These are phyloP conservation scores for Therioaphis trifolii DNA, from an alignment of 2,888 invertebrate genomes.

Conservation along the genomic window DNA sequence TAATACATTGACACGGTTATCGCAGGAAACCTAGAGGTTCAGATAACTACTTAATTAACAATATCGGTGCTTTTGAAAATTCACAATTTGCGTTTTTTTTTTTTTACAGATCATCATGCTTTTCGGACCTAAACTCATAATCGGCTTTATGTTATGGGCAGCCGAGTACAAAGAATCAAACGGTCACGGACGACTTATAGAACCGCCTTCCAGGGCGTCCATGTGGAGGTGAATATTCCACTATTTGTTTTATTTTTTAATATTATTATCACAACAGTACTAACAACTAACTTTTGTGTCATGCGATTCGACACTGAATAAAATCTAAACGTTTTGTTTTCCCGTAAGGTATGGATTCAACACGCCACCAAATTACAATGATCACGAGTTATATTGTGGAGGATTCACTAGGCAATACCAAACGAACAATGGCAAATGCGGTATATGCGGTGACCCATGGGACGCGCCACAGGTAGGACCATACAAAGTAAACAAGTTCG, in stretches of 20 bases:
- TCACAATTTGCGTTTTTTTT: not conserved
- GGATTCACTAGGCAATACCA: conserved; percentile 87
- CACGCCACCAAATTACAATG: conserved; percentile 89
- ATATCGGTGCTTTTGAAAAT: too few species aligned
- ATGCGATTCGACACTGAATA: too few species aligned
- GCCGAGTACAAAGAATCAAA: conserved; percentile 68
- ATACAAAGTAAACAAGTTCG: too few species aligned
- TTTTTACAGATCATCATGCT: conserved; percentile 29
- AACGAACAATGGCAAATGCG: conserved; percentile 84
- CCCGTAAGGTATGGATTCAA: conserved; percentile 78
- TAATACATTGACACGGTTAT: too few species aligned
- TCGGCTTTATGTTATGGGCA: conserved; percentile 41
- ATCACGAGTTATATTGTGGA: conserved; percentile 88
- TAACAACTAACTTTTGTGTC: too few species aligned
- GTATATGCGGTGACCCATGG: conserved; percentile 88
- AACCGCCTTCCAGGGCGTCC: conserved; percentile 87
- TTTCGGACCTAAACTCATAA: conserved; percentile 31
- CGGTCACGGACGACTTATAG: conserved; percentile 79
- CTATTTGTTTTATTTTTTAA: too few species aligned
- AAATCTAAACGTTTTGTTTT: too few species aligned
- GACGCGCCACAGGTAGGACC: conserved; percentile 70
- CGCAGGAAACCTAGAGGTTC: too few species aligned
- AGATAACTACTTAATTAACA: too few species aligned
- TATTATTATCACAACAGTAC: too few species aligned
- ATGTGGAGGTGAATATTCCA: conserved; percentile 81